Evolutionary conservation across 2,113 vertebrate genomes (phyloP).

Genomic region (Lathamus discolor): DNA sequence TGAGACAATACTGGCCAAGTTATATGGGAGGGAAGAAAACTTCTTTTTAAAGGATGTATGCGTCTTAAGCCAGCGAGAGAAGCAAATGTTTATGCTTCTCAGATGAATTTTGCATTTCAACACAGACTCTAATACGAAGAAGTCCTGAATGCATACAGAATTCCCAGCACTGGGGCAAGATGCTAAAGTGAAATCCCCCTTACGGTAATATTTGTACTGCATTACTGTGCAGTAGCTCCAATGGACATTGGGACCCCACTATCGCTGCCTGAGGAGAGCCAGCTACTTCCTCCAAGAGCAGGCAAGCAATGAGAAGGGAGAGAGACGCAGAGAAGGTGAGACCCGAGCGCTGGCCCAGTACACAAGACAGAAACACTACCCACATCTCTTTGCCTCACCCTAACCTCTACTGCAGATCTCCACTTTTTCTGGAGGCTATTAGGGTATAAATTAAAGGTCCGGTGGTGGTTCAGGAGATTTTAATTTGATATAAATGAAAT

Average conservation of each 20-base stretch:
- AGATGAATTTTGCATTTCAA: neutral
- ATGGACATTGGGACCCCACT: rapidly evolving
- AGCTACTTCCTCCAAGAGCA: neutral
- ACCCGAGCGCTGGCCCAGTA: rapidly evolving
- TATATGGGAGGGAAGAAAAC: neutral
- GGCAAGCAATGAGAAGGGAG: neutral
- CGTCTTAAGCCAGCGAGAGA: neutral
- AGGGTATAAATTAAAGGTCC: neutral
- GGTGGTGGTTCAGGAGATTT: neutral
- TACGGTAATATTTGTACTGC: neutral
- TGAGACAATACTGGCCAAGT: neutral
- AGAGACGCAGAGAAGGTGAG: neutral
- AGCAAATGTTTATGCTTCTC: neutral
- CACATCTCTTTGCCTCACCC: neutral
- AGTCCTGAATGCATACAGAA: neutral
- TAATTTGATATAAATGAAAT: neutral
- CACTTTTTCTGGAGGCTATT: neutral
- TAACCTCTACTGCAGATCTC: neutral
- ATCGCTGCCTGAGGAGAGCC: neutral
- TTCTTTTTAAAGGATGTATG: neutral
- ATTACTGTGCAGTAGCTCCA: neutral
- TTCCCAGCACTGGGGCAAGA: neutral
- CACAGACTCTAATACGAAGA: neutral
- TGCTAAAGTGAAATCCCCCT: neutral
- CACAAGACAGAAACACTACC: neutral